These are phyloP conservation scores for Tetrax tetrax DNA, from an alignment of 2,113 vertebrate species.

Conservation along the genomic window DNA sequence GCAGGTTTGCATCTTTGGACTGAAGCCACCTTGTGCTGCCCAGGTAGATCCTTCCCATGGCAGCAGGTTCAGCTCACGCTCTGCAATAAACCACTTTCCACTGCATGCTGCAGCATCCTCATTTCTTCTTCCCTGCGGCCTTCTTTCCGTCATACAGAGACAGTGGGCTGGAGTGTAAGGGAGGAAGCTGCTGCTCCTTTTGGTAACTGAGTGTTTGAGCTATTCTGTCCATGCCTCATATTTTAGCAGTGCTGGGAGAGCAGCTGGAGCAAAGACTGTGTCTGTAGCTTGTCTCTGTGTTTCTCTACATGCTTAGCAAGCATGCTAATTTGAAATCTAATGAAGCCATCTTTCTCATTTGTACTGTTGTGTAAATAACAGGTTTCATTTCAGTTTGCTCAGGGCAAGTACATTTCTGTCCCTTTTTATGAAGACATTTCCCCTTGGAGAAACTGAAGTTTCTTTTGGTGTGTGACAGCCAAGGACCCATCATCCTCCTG, in stretches of 20 bases:
- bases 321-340: neutral
- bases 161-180: neutral
- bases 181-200: neutral
- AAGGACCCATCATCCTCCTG: accelerated
- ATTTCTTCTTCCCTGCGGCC: neutral
- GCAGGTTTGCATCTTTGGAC: neutral
- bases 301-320: neutral
- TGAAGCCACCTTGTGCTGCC: neutral
- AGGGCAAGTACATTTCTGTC: neutral
- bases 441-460: neutral
- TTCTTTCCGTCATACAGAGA: neutral
- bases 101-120: neutral
- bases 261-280: neutral
- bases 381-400: neutral
- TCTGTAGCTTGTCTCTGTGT: neutral
- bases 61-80: neutral
- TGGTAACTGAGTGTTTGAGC: neutral
- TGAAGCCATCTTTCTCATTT: neutral
- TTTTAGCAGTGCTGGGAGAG: neutral
- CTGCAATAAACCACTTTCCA: neutral
- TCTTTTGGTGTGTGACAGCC: neutral
- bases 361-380: neutral
- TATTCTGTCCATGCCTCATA: accelerated
- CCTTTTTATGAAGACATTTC: neutral
- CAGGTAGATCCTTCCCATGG: neutral